A percentile compares a stretch with the other conserved stretches of the same genome.
phyloP scores from a whole-genome alignment of 2,113 vertebrate species.

The Gallinago undulata region DNA sequence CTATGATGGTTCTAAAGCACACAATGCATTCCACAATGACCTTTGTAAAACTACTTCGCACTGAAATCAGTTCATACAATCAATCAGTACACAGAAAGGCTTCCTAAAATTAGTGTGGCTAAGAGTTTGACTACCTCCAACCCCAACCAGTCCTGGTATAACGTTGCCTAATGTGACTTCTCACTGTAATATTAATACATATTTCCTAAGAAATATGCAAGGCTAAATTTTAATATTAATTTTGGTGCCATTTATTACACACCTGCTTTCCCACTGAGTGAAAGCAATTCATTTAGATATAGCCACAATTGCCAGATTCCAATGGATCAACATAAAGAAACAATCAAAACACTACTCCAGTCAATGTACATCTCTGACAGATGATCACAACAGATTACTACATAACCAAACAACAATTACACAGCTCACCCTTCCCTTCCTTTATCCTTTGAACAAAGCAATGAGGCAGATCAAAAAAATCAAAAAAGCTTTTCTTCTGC shows the following conservation, averaged over 20 bases:
- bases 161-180: background rate
- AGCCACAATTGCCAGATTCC: background rate
- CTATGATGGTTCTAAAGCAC: background rate
- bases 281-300: background rate
- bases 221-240: background rate
- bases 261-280: background rate
- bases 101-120: background rate
- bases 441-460: background rate
- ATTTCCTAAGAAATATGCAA: background rate
- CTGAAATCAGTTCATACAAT: background rate
- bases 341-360: background rate
- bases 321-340: background rate
- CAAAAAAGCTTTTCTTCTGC: background rate
- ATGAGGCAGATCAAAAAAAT: background rate
- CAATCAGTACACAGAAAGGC: background rate
- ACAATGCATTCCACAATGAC: background rate
- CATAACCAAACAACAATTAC: background rate
- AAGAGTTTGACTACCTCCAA: background rate
- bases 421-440: background rate
- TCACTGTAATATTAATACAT: background rate
- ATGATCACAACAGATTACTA: background rate
- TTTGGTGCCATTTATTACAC: background rate
- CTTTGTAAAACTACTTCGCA: background rate
- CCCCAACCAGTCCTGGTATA: background rate
- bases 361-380: background rate